These are phyloP conservation scores for Meganola albula DNA, from an alignment of 2,888 invertebrate species.

Conservation along the genomic window DNA sequence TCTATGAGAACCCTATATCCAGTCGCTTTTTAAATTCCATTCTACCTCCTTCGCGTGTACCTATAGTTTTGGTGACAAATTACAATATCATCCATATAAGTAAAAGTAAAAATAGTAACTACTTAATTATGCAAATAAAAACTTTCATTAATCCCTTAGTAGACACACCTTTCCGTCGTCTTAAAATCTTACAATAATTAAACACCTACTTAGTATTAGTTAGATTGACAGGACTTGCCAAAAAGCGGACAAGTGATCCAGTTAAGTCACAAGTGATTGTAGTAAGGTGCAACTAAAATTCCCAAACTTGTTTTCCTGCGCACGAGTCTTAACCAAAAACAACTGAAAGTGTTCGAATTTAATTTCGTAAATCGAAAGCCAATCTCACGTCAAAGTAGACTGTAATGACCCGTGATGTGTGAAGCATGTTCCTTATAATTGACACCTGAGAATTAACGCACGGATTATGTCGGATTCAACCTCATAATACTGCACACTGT, in stretches of 20 bases:
- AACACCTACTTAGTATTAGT: conserved; percentile 23
- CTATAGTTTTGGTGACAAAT: too few relatives aligned
- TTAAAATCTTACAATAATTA: conserved; percentile 36
- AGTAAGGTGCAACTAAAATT: conserved; percentile 36
- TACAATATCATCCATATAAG: neutral
- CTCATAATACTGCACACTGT: conserved; percentile 12
- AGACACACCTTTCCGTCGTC: conserved; percentile 25
- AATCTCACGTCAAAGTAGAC: conserved; percentile 32
- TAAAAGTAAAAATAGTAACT: neutral
- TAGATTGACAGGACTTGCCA: conserved; percentile 52
- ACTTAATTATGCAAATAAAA: conserved; percentile 17
- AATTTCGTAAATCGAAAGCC: conserved; percentile 34
- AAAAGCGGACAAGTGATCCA: conserved; percentile 46
- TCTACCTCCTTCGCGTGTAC: too few relatives aligned
- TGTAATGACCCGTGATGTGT: conserved; percentile 26
- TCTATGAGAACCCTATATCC: too few relatives aligned
- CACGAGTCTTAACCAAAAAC: conserved; percentile 19
- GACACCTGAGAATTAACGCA: conserved; percentile 17
- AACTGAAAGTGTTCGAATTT: conserved; percentile 23
- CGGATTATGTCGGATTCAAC: conserved; percentile 14
- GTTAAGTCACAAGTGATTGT: conserved; percentile 51
- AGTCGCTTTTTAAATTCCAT: too few relatives aligned
- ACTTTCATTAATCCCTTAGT: conserved; percentile 48
- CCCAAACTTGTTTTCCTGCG: conserved; percentile 34
- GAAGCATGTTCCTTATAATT: conserved; percentile 32